Conservation (phyloP, 1,140 invertebrate species). For the Danaus melanippus region DNA sequence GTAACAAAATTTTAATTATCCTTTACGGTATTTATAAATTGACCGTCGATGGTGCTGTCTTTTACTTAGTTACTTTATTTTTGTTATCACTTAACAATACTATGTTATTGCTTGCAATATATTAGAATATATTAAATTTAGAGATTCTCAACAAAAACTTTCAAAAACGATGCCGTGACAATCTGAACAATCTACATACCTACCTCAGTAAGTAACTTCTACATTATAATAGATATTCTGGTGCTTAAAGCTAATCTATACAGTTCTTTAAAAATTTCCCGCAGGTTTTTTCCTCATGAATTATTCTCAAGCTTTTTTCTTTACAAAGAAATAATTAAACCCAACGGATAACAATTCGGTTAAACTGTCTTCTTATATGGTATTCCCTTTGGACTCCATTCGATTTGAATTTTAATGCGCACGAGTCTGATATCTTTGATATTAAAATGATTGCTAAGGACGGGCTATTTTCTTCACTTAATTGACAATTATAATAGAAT, state of each 20-base stretch:
- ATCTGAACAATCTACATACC: too few relatives aligned
- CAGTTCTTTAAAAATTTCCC: conserved; percentile 26
- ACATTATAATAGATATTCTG: too few relatives aligned
- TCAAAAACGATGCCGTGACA: too few relatives aligned
- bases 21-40: too few relatives aligned
- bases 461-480: conserved; percentile 18
- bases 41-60: too few relatives aligned
- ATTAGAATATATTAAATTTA: too few relatives aligned
- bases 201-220: too few relatives aligned
- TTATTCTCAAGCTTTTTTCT: conserved; percentile 45
- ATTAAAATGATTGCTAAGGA: conserved; percentile 23
- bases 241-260: not conserved
- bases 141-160: too few relatives aligned
- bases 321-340: conserved; percentile 62
- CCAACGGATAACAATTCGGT: conserved; percentile 54
- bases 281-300: conserved; percentile 43
- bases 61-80: too few relatives aligned
- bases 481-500: conserved; percentile 20
- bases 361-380: conserved; percentile 40
- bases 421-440: conserved; percentile 27
- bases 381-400: conserved; percentile 45
- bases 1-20: too few relatives aligned
- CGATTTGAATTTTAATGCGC: conserved; percentile 50
- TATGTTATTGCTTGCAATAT: too few relatives aligned
- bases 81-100: too few relatives aligned